Evolutionary conservation across 2,888 invertebrate genomes (phyloP).

Genomic region (Bombyx huttoni): DNA sequence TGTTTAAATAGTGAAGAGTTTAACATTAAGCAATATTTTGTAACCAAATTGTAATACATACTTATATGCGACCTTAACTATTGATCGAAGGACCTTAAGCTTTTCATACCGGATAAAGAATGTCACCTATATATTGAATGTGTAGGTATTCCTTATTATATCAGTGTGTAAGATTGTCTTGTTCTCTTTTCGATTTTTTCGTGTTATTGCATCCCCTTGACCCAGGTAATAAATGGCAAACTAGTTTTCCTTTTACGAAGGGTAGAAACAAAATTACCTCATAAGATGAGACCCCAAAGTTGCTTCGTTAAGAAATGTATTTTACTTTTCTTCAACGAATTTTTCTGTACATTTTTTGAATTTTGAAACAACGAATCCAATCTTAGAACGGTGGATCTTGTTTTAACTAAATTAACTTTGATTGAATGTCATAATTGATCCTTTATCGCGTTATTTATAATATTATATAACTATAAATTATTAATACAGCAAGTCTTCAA

Average conservation of each 20-base stretch:
- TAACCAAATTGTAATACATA: too few species aligned
- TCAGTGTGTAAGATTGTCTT: not conserved
- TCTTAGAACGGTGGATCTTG: too few species aligned
- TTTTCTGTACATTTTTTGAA: not conserved
- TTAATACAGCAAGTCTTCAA: too few species aligned
- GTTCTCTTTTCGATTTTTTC: not conserved
- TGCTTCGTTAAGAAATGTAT: constrained; percentile 1
- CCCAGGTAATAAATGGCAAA: not conserved
- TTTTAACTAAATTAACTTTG: too few species aligned
- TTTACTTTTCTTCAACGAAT: not conserved
- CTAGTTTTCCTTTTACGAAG: not conserved
- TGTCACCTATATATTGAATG: not conserved
- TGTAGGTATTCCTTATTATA: not conserved
- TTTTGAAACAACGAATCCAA: not conserved
- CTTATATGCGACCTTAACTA: too few species aligned
- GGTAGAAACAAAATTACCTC: not conserved
- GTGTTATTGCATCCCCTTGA: not conserved
- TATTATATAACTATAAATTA: too few species aligned
- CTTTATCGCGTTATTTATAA: too few species aligned
- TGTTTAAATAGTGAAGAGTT: too few species aligned
- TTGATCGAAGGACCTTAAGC: too few species aligned
- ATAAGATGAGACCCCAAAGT: not conserved
- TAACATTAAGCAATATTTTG: too few species aligned
- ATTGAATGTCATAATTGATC: too few species aligned
- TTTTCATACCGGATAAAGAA: not conserved